A percentile compares a stretch with the other conserved stretches of the same genome.
phyloP scores from a whole-genome alignment of 2,113 vertebrate genomes.

The Chloropsis cyanopogon region DNA sequence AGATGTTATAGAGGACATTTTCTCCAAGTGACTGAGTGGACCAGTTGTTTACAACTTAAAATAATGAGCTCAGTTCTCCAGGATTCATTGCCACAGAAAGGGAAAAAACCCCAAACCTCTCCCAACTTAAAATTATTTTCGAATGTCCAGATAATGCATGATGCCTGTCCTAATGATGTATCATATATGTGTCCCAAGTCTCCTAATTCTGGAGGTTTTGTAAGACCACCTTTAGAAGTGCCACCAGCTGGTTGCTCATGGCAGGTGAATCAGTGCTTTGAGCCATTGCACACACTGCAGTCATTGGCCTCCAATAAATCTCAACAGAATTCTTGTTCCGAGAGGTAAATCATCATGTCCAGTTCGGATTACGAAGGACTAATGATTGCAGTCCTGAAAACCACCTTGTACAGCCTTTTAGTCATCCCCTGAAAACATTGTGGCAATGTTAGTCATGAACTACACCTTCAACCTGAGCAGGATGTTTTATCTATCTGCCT shows the following conservation, averaged over 20 bases:
- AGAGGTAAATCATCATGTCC: neutral
- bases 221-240: neutral
- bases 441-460: neutral
- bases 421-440: neutral
- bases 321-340: neutral
- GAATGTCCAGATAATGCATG: neutral
- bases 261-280: neutral
- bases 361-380: neutral
- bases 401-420: neutral
- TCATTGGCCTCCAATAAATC: neutral
- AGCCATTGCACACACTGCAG: neutral
- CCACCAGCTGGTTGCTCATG: neutral
- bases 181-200: neutral
- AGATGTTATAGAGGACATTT: neutral
- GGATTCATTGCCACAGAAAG: neutral
- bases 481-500: neutral
- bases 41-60: neutral
- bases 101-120: neutral
- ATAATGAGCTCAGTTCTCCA: neutral
- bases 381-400: neutral
- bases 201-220: neutral
- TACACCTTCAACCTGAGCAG: neutral
- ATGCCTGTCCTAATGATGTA: neutral
- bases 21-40: neutral
- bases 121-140: neutral